Evolutionary conservation across 2,888 invertebrate species (phyloP).

Genomic region (Epirrhoe alternata): DNA sequence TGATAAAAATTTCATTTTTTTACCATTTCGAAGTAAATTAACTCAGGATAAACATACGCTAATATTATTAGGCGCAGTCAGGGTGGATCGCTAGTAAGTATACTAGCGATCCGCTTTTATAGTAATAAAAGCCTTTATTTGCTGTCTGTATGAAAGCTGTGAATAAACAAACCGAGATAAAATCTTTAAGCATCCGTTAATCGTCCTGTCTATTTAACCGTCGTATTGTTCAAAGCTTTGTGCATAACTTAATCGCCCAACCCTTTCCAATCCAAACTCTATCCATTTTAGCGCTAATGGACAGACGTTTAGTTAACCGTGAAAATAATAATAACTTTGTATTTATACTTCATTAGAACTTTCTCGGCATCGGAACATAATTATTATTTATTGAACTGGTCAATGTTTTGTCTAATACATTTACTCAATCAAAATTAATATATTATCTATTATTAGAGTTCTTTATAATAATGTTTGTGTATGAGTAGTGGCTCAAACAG

Average conservation of each 20-base stretch:
- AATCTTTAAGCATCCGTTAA: slow-evolving; percentile 5
- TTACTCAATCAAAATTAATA: not conserved
- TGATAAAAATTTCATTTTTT: too few species aligned
- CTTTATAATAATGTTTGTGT: too few species aligned
- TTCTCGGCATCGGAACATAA: slow-evolving; percentile 3
- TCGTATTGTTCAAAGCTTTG: slow-evolving; percentile 27
- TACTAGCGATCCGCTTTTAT: too few species aligned
- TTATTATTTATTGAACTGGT: slow-evolving; percentile 7
- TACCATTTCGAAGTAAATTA: too few species aligned
- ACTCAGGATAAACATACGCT: too few species aligned
- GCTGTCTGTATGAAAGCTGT: not conserved
- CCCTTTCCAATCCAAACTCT: slow-evolving; percentile 23
- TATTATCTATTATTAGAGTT: too few species aligned
- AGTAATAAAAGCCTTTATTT: not conserved
- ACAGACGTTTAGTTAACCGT: slow-evolving; percentile 23
- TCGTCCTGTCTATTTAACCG: slow-evolving; percentile 18
- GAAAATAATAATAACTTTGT: slow-evolving; percentile 33
- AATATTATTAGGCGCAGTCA: too few species aligned
- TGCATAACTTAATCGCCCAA: slow-evolving; percentile 24
- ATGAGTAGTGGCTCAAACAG: too few species aligned
- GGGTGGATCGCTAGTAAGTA: too few species aligned
- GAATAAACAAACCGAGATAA: slow-evolving; percentile 1
- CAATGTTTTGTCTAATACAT: not conserved
- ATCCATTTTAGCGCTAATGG: slow-evolving; percentile 25
- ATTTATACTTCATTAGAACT: slow-evolving; percentile 17